Base-by-base conservation (phyloP, 2,113 vertebrate species). In the Bufo gargarizans region DNA sequence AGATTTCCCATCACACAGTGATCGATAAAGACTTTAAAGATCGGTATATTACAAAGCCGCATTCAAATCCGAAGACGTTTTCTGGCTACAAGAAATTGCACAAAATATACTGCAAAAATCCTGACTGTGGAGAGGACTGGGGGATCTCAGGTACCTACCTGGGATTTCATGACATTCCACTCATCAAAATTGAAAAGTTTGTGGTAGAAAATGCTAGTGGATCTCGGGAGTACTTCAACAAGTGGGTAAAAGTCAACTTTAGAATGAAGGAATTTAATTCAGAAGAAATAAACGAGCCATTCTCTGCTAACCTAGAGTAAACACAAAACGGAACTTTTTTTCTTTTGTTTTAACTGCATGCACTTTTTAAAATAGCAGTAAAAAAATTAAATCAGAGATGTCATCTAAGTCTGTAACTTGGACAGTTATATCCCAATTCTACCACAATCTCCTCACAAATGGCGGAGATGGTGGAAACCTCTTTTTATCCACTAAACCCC, bases 141-240 rank as follows among this genome's bases (percentile, higher is more conserved):
- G 95, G 95, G 14, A 94, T 96, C 63, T 83, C 33, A 8, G 92
- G 92, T 86, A 95, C 86, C 72, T 96, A 95, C 84, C 93, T 87
- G 85, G 85, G 19, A 22, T 94, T 94, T 47, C 91, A 94, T 80
- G 77, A 95, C 13, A 91, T 96, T 80, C 95, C 95, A 11, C 71
- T 96, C 16, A 91, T 96, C 88, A 97, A 96, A 92, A 96, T 95
- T 3, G 92, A 92, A 59, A 95, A 94, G 89, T 96, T 96, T 90
- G 94, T 94, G 5, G 90, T 95, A 16, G 86, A 95, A 69, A 85
- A 95, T 0, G 0, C 88, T 63, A 82, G 33, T 67, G 95, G 93
- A 9, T 90, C 91, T 20, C 92, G 92, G 89, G 77, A 0, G 12
- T 83, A 89, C 16, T 93, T 92, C 58, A 85, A 77, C 17, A 96